Evolutionary conservation across 2,888 invertebrate genomes (phyloP), one percentile per base, ranked within the genome.

Genomic region (Thysanoteuthis rhombus): DNA sequence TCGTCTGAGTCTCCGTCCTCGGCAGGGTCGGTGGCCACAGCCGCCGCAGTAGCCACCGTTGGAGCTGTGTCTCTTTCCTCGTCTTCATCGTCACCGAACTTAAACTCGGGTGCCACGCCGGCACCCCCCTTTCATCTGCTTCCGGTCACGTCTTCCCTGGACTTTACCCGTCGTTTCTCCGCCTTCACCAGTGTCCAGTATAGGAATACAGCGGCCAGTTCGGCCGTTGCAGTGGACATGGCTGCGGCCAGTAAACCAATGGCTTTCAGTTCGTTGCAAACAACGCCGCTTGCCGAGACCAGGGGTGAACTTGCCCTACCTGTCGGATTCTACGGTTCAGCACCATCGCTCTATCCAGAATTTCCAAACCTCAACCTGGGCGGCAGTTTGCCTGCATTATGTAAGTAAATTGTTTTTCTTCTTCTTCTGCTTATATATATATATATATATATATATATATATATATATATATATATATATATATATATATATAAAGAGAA

Each of bases 121-220:
- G 91, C 38, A 5, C 32, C 91, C 8, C 42, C 91, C 16, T 91
- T 91, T 36, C 91, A 91, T 22, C 12, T 91, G 40, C 40, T 91
- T 42, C 91, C 91, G 12, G 91, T 91, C 91, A 32, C 91, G 28
- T 91, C 91, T 40, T 91, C 91, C 42, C 39, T 91, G 40, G 91
- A 91, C 91, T 91, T 91, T 42, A 91, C 40, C 2, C 91, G 91
- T n/a, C 91, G 91, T 32, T 91, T 91, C 91, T 91, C 91, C 4
- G 91, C 91, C 91, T 91, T 91, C 39, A 91, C 91, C 22, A 91
- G 91, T 39, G 91, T 91, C 39, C 91, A 91, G 91, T 91, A 91
- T 91, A 39, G 91, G 39, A 91, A 91, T 12, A 42, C 91, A 19
- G 91, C 91, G 28, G 32, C 91, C 32, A 42, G 42, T 42, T 75